Evolutionary conservation across 1,140 invertebrate species (phyloP), one percentile per base, ranked within the genome.

Genomic region (Hylaeus volcanicus): DNA sequence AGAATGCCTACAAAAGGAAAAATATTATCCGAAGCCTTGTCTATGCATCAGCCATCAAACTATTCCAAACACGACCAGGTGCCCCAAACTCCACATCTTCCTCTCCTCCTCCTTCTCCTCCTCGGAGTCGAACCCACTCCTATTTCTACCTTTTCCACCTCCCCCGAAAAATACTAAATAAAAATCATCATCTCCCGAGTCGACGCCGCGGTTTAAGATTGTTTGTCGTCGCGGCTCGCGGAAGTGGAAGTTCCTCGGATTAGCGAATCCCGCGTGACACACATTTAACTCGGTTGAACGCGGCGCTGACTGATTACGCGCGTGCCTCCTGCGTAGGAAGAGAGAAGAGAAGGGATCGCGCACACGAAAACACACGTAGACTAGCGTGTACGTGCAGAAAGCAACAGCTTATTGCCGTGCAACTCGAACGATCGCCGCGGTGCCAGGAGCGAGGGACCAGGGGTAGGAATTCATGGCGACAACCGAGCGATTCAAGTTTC

Each of bases 401-500:
- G 41, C 58, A 48, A 61, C 71, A 37, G 43, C 15, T 48, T 14
- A 48, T 58, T 41, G 53, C 43, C 14, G 14, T 26, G 5, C 14
- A 14, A 58, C 26, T 58, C 70, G 55, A 58, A 14, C n/a, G 71
- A 58, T 65, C 48, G 2, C 2, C n/a, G n/a, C 12, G 45, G 51
- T n/a, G 12, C 2, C 51, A 64, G 48, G 43, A 48, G 74, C 8
- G 37, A 37, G 68, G 15, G n/a, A 9, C 3, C 3, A 3, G 12
- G 39, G 64, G 48, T 26, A 1, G 15, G 51, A 14, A 1, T 4
- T 15, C 55, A 15, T 15, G 51, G 64, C 5, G 3, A 15, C 26
- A 14, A n/a, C 6, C 41, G 55, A 41, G 8, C 26, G 70, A 65
- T 79, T 55, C 9, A 45, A 65, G 77, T 66, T 69, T 70, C 66